A percentile compares a stretch with the other conserved stretches of the same genome.
These are phyloP conservation scores for Drosophila varians DNA, from an alignment of 1,140 invertebrate species.

Conservation along the genomic window DNA sequence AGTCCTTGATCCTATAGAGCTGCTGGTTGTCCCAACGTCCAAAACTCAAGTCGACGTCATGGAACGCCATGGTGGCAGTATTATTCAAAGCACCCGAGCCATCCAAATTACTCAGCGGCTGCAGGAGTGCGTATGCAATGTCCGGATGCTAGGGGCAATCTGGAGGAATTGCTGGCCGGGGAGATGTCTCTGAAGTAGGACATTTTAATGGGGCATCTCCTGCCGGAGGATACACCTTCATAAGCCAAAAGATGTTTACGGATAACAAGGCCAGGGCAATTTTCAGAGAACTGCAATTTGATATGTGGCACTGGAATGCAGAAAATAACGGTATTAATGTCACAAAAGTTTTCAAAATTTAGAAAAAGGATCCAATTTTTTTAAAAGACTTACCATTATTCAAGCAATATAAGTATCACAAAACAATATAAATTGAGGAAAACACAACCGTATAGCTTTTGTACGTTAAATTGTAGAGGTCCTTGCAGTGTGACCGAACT, in stretches of 20 bases:
- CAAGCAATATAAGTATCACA: conserved; percentile 27
- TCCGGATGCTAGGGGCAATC: conserved; percentile 48
- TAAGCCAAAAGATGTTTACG: conserved; percentile 60
- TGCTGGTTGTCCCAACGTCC: conserved; percentile 90
- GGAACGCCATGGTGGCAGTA: conserved; percentile 79
- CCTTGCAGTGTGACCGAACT: conserved; percentile 23
- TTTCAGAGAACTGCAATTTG: conserved; percentile 56
- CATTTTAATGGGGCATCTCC: conserved; percentile 15
- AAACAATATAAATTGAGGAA: conserved; percentile 19
- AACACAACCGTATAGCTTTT: conserved; percentile 26
- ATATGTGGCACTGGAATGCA: conserved; percentile 44
- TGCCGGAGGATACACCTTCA: conserved; percentile 56
- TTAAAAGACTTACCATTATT: conserved; percentile 9
- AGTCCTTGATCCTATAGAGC: conserved; percentile 89
- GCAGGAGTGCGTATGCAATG: conserved; percentile 13
- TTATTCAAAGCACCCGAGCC: conserved; percentile 22
- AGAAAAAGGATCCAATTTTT: not conserved
- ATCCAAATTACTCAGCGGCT: conserved; percentile 22
- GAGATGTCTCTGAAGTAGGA: not conserved
- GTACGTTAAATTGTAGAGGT: conserved; percentile 11
- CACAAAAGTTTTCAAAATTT: not conserved
- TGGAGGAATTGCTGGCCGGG: not conserved
- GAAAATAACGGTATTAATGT: not conserved
- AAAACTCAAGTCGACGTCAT: conserved; percentile 86
- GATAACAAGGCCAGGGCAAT: conserved; percentile 45